phyloP scores from a whole-genome alignment of 1,140 invertebrate species.

The Bradysia coprophila region DNA sequence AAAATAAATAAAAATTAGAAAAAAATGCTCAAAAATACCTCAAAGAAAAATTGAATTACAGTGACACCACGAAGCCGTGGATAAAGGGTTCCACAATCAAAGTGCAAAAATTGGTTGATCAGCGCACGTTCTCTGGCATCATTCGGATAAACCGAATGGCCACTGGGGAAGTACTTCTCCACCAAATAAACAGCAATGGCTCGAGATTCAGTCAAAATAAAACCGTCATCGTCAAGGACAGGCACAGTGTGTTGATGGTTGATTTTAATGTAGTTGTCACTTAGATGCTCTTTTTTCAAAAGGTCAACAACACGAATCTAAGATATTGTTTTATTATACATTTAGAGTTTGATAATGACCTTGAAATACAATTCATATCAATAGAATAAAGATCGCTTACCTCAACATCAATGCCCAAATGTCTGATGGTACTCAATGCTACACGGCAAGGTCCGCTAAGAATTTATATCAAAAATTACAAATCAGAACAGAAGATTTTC shows the following conservation, averaged over 20 bases:
- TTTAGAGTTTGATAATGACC: not conserved
- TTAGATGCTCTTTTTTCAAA: not conserved
- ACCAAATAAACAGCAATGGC: constrained; percentile 6
- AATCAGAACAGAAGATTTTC: not conserved
- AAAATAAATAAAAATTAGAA: no score
- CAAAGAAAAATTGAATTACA: not conserved
- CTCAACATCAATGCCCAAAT: constrained; percentile 37
- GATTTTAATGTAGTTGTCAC: not conserved
- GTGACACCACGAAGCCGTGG: not conserved
- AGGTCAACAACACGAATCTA: not conserved
- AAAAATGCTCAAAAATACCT: no score
- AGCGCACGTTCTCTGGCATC: constrained; percentile 24
- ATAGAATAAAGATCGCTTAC: constrained; percentile 21
- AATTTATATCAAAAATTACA: not conserved
- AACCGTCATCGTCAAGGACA: not conserved
- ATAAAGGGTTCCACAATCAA: constrained; percentile 16
- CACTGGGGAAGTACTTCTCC: constrained; percentile 7
- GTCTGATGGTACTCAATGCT: constrained; percentile 37
- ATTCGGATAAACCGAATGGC: constrained; percentile 27
- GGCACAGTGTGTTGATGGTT: not conserved
- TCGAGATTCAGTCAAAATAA: constrained; percentile 4
- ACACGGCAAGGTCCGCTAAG: constrained; percentile 38
- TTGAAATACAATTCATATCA: no score
- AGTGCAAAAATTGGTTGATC: constrained; percentile 28
- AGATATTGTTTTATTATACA: constrained; percentile 12